Conservation (phyloP, 2,113 vertebrate genomes). For the Baryphthengus martii region DNA sequence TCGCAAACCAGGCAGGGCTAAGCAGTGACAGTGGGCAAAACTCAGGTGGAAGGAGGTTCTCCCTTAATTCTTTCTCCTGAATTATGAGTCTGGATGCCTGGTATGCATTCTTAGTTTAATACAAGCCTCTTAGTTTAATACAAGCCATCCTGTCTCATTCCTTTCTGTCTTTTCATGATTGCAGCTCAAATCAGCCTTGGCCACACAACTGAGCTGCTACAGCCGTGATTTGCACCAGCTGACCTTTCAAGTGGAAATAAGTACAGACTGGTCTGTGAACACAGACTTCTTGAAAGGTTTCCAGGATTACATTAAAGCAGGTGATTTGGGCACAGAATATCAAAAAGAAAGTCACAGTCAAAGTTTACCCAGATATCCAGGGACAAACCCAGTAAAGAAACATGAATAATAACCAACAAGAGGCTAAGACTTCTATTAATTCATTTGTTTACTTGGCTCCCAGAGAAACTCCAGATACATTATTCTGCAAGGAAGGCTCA, state of each 20-base stretch:
- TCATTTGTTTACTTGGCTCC: conserved; percentile 23
- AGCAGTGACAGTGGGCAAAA: not conserved
- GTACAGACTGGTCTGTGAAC: not conserved
- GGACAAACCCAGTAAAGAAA: conserved; percentile 13
- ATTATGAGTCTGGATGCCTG: not conserved
- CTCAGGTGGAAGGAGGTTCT: not conserved
- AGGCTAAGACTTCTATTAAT: conserved; percentile 7
- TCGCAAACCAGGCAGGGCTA: not conserved
- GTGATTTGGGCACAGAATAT: not conserved
- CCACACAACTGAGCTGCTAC: not conserved
- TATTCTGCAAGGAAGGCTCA: conserved; percentile 38
- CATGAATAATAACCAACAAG: not conserved
- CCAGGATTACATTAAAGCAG: conserved; percentile 15
- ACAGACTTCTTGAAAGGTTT: not conserved
- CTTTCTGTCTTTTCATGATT: not conserved
- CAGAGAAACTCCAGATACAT: conserved; percentile 19
- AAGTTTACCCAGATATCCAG: conserved; percentile 26
- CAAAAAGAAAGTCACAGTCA: conserved; percentile 23
- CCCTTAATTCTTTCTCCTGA: not conserved
- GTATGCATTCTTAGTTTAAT: not conserved
- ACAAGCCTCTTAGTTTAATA: not conserved
- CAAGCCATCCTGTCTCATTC: not conserved
- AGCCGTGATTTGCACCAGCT: conserved; percentile 3
- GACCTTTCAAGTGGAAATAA: conserved; percentile 51
- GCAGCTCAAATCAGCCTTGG: not conserved